A percentile compares a stretch with the other conserved stretches of the same genome.
phyloP scores from a whole-genome alignment of 2,113 vertebrate species.

The Bungarus multicinctus region DNA sequence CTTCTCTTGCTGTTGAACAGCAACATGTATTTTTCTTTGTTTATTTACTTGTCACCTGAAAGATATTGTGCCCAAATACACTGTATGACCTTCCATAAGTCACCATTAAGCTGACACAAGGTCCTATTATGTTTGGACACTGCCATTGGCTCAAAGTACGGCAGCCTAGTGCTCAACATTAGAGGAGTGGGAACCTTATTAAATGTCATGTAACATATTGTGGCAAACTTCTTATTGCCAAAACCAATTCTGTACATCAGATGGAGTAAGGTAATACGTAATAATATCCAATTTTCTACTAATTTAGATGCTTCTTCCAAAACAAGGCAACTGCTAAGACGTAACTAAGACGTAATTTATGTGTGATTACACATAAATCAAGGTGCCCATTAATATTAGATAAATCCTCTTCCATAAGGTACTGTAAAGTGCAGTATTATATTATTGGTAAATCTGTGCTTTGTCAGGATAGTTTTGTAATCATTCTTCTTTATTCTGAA shows the following conservation, averaged over 20 bases:
- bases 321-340: constrained; percentile 38
- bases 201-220: constrained; percentile 38
- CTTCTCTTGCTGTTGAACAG: constrained; percentile 39
- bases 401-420: constrained; percentile 1
- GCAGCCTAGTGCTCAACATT: constrained; percentile 30
- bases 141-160: constrained; percentile 34
- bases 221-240: constrained; percentile 51
- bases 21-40: constrained; percentile 40
- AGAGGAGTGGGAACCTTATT: constrained; percentile 27
- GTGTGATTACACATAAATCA: constrained; percentile 37
- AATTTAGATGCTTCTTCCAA: constrained; percentile 49
- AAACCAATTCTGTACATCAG: constrained; percentile 50
- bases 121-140: constrained; percentile 24
- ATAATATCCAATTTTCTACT: constrained; percentile 50
- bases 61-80: constrained; percentile 51
- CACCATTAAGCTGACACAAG: constrained; percentile 41
- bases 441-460: fast-evolving
- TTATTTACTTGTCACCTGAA: constrained; percentile 34
- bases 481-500: background rate
- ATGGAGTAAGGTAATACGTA: constrained; percentile 44
- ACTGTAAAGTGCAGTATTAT: background rate
- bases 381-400: constrained; percentile 40
- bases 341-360: too few species aligned
- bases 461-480: background rate
- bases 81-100: constrained; percentile 40